Evolutionary conservation across 2,797 vertebrate species (phyloP).

Genomic region (Garrulus glandarius): DNA sequence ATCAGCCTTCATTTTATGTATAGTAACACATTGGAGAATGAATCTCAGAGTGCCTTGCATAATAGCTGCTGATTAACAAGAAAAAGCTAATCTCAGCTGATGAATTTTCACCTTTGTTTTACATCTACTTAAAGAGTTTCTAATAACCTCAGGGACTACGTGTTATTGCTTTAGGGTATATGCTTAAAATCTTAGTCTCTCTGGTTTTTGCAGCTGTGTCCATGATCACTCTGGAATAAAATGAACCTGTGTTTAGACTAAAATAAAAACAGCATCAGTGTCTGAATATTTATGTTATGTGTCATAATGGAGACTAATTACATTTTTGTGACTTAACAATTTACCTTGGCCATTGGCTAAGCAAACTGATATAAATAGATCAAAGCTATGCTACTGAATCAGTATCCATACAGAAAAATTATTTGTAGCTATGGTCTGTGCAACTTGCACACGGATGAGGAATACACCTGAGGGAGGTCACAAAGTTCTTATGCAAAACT

Average conservation of each 20-base stretch:
- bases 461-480: background rate
- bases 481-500: background rate
- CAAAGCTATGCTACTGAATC: background rate
- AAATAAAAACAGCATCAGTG: background rate
- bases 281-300: background rate
- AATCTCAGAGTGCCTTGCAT: background rate
- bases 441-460: background rate
- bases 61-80: conserved; percentile 27
- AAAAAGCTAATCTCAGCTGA: background rate
- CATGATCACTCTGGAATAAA: background rate
- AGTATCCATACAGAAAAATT: background rate
- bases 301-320: background rate
- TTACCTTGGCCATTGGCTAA: background rate
- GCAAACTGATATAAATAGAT: background rate
- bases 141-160: background rate
- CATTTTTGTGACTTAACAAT: background rate
- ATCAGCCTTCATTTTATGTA: background rate
- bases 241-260: background rate
- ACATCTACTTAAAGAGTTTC: background rate
- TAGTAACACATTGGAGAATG: background rate
- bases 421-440: rapidly evolving
- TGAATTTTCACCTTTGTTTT: conserved; percentile 15
- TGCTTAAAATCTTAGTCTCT: background rate
- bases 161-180: background rate
- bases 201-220: background rate